phyloP scores from a whole-genome alignment of 2,888 invertebrate genomes.

The Baronia brevicornis region DNA sequence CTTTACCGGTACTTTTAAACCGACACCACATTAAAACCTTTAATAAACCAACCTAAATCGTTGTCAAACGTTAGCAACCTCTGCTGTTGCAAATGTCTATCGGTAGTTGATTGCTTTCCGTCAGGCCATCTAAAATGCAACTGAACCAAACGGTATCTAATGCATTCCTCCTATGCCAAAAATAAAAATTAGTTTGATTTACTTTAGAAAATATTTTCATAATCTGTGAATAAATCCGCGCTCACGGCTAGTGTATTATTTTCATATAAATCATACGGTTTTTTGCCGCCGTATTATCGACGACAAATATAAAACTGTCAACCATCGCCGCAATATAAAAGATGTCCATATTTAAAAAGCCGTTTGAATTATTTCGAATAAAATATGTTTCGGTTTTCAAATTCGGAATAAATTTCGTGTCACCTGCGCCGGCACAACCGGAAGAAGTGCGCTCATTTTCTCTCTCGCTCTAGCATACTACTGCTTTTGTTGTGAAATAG shows the following conservation, averaged over 20 bases:
- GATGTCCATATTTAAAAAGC: slow-evolving; percentile 73
- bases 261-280: slow-evolving; percentile 66
- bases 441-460: slow-evolving; percentile 49
- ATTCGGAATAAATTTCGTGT: slow-evolving; percentile 74
- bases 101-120: too few relatives aligned
- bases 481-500: slow-evolving; percentile 11
- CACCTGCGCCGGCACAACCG: slow-evolving; percentile 70
- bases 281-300: slow-evolving; percentile 50
- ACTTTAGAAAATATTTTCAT: too few relatives aligned
- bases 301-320: slow-evolving; percentile 75
- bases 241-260: slow-evolving; percentile 47
- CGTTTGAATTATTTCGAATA: slow-evolving; percentile 70
- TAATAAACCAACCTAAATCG: too few relatives aligned
- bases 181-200: too few relatives aligned
- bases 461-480: slow-evolving; percentile 34
- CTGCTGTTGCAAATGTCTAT: too few relatives aligned
- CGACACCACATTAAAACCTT: too few relatives aligned
- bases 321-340: slow-evolving; percentile 61
- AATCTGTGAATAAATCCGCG: slow-evolving; percentile 32
- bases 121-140: too few relatives aligned
- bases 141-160: too few relatives aligned
- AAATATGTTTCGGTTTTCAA: slow-evolving; percentile 73
- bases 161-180: too few relatives aligned
- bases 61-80: too few relatives aligned
- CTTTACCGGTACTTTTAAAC: too few relatives aligned